These are phyloP conservation scores for Ceraclea dissimilis DNA, from an alignment of 2,888 invertebrate genomes.

Conservation along the genomic window DNA sequence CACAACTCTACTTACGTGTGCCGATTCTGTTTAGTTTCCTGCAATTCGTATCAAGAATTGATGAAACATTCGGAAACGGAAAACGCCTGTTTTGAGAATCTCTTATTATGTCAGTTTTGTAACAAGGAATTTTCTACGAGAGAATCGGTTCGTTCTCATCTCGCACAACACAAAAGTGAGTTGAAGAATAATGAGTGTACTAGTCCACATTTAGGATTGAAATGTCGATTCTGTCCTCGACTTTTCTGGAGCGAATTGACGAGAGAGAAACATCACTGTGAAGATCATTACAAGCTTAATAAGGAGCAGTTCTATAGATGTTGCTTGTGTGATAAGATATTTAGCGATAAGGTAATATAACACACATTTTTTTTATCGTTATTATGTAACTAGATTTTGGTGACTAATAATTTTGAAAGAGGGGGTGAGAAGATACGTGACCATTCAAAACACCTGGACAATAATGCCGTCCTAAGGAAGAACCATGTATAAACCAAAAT, in stretches of 20 bases:
- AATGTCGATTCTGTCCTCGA: slow-evolving; percentile 43
- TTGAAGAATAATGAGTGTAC: slow-evolving; percentile 30
- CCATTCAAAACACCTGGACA: no score
- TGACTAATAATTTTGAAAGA: no score
- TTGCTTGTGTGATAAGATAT: slow-evolving; percentile 35
- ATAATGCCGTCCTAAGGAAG: no score
- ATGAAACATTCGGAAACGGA: slow-evolving; percentile 35
- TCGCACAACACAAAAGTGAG: slow-evolving; percentile 37
- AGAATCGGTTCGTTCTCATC: slow-evolving; percentile 35
- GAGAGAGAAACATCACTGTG: slow-evolving; percentile 40
- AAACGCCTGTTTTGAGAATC: slow-evolving; percentile 38
- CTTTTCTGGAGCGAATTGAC: slow-evolving; percentile 48
- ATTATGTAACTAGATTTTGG: no score
- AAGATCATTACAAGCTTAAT: slow-evolving; percentile 35
- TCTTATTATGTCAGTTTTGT: slow-evolving; percentile 48
- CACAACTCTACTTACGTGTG: slow-evolving; percentile 37
- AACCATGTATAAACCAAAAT: no score
- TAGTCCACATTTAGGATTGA: slow-evolving; percentile 46
- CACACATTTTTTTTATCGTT: no score
- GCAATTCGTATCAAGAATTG: slow-evolving; percentile 36
- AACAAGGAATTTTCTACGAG: slow-evolving; percentile 42
- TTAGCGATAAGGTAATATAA: slow-evolving; percentile 43
- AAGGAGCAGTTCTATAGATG: slow-evolving; percentile 41
- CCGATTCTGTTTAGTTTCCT: slow-evolving; percentile 38
- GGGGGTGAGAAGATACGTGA: no score